Percentiles rank a stretch among this genome's conserved stretches.
phyloP scores from a whole-genome alignment of 1,140 invertebrate species.

The Chrysoperla carnea region DNA sequence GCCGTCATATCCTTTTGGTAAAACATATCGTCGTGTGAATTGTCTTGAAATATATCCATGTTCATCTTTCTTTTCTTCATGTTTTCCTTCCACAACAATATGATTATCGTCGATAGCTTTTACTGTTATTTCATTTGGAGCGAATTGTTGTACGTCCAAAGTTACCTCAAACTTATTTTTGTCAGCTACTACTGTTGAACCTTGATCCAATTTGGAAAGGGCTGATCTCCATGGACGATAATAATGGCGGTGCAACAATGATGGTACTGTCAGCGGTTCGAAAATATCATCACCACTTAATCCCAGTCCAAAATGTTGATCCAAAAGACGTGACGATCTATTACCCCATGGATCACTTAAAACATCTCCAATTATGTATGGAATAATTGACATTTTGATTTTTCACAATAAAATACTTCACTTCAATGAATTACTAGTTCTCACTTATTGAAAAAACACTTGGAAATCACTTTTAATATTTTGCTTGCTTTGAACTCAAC shows the following conservation, averaged over 20 bases:
- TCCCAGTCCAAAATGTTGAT: slow-evolving; percentile 37
- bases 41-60: slow-evolving; percentile 33
- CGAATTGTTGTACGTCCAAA: slow-evolving; percentile 53
- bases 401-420: no score
- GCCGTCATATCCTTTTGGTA: slow-evolving; percentile 43
- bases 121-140: slow-evolving; percentile 55
- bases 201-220: slow-evolving; percentile 3
- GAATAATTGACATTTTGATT: no score
- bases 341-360: no score
- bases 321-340: slow-evolving; percentile 29
- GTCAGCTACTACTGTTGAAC: slow-evolving; percentile 16
- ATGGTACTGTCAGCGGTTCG: slow-evolving; percentile 6
- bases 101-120: slow-evolving; percentile 44
- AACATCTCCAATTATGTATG: no score
- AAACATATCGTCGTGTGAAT: slow-evolving; percentile 43
- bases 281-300: slow-evolving; percentile 30
- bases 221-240: slow-evolving; percentile 28
- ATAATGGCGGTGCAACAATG: slow-evolving; percentile 19
- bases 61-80: slow-evolving; percentile 44
- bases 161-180: slow-evolving; percentile 36
- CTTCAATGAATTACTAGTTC: slow-evolving; percentile 2
- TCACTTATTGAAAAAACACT: no score
- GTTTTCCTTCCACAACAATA: slow-evolving; percentile 47
- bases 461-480: no score
- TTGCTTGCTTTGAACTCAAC: no score